phyloP scores from a whole-genome alignment of 1,140 invertebrate species.

The Arion vulgaris region DNA sequence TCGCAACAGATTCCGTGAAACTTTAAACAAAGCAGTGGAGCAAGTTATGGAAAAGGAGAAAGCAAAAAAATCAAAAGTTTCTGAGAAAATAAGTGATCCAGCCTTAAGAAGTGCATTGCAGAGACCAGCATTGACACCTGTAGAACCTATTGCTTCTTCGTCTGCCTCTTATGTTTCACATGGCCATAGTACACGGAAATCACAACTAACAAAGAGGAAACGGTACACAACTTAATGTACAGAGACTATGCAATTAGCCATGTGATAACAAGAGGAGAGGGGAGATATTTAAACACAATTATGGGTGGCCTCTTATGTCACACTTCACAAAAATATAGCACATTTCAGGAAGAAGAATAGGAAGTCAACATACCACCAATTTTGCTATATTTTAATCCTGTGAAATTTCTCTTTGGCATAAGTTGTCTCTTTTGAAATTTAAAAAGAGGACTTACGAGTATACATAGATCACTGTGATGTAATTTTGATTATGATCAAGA shows the following conservation, averaged over 20 bases:
- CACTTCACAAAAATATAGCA: too few relatives aligned
- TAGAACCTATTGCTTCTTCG: not conserved
- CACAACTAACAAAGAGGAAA: not conserved
- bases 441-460: too few relatives aligned
- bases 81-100: not conserved
- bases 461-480: too few relatives aligned
- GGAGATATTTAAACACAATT: too few relatives aligned
- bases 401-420: too few relatives aligned
- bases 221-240: not conserved
- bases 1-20: constrained; percentile 34
- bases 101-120: constrained; percentile 17
- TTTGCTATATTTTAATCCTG: too few relatives aligned
- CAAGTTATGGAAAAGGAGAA: constrained; percentile 29
- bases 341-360: too few relatives aligned
- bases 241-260: not conserved
- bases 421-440: too few relatives aligned
- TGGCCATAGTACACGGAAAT: not conserved
- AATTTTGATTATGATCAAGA: too few relatives aligned
- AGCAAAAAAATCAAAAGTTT: not conserved
- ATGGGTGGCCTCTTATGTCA: too few relatives aligned
- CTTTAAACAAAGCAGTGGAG: constrained; percentile 35
- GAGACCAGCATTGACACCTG: not conserved
- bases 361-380: too few relatives aligned
- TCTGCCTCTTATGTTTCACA: not conserved
- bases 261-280: not conserved